Evolutionary conservation across 2,113 vertebrate species (phyloP).

Genomic region (Phalacrocorax aristotelis): DNA sequence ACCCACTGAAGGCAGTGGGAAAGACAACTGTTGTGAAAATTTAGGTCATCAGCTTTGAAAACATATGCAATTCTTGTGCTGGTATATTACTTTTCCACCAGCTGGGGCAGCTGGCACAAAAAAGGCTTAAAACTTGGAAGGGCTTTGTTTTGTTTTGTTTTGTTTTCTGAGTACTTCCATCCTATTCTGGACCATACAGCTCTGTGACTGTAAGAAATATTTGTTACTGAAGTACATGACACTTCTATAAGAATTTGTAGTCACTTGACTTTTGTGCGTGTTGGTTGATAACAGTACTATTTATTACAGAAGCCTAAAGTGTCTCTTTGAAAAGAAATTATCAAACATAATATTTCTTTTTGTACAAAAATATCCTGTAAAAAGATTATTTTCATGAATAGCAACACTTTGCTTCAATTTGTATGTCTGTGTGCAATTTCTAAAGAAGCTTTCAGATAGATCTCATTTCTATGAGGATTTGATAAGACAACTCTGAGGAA

Average conservation of each 20-base stretch:
- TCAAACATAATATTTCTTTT: slow-evolving; percentile 44
- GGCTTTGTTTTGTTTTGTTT: neutral
- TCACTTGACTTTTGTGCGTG: slow-evolving; percentile 33
- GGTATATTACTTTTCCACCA: neutral
- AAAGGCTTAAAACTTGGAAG: slow-evolving; percentile 3
- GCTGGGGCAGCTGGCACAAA: neutral
- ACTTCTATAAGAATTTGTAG: slow-evolving; percentile 18
- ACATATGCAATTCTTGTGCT: neutral
- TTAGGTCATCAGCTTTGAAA: neutral
- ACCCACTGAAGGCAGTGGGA: neutral
- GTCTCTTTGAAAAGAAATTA: slow-evolving; percentile 67
- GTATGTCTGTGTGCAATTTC: slow-evolving; percentile 33
- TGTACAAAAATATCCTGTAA: slow-evolving; percentile 42
- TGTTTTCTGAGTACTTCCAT: neutral
- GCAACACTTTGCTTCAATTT: slow-evolving; percentile 49
- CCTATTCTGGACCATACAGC: neutral
- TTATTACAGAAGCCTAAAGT: slow-evolving; percentile 56
- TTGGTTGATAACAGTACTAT: slow-evolving; percentile 49
- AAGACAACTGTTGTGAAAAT: neutral
- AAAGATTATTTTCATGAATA: slow-evolving; percentile 64
- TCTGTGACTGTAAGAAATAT: slow-evolving; percentile 1
- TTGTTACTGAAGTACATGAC: slow-evolving; percentile 28
- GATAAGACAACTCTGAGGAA: slow-evolving; percentile 50
- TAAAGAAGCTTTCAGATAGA: slow-evolving; percentile 56
- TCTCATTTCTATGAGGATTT: slow-evolving; percentile 49